Percentiles rank a stretch among this genome's conserved stretches.
These are phyloP conservation scores for Ashinkailepas kermadecensis DNA, from an alignment of 2,888 invertebrate genomes.

Conservation along the genomic window DNA sequence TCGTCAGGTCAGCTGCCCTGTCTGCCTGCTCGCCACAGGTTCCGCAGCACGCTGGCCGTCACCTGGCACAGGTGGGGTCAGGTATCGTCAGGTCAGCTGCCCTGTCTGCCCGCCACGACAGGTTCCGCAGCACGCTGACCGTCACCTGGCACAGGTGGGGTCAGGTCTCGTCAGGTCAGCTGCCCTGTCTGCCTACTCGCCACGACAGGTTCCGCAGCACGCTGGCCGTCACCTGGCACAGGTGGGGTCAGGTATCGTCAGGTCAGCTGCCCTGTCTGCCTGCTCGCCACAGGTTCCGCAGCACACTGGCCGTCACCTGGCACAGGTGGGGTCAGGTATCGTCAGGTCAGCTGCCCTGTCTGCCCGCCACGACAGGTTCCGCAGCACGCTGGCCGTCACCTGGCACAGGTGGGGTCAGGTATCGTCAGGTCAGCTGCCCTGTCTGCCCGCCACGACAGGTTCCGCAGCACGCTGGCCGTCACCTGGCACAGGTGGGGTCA, in stretches of 20 bases:
- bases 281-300: slow-evolving; percentile 91
- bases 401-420: slow-evolving; percentile 37
- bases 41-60: slow-evolving; percentile 90
- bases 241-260: not conserved
- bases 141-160: slow-evolving; percentile 58
- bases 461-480: slow-evolving; percentile 90
- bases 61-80: slow-evolving; percentile 50
- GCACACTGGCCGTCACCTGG: slow-evolving; percentile 87
- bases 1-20: too few relatives aligned
- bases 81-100: too few relatives aligned
- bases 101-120: slow-evolving; percentile 95
- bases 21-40: too few relatives aligned
- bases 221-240: slow-evolving; percentile 76
- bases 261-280: too few relatives aligned
- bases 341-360: slow-evolving; percentile 48
- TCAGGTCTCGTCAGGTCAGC: too few relatives aligned
- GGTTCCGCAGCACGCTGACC: slow-evolving; percentile 88
- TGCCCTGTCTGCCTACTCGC: slow-evolving; percentile 81
- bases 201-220: slow-evolving; percentile 93
- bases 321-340: not conserved
- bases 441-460: slow-evolving; percentile 96
- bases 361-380: slow-evolving; percentile 96
- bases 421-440: too few relatives aligned
- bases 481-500: slow-evolving; percentile 50
- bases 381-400: slow-evolving; percentile 91